A percentile compares a stretch with the other conserved stretches of the same genome.
phyloP scores from a whole-genome alignment of 2,888 invertebrate species.

The Drosophila nigritarsus region DNA sequence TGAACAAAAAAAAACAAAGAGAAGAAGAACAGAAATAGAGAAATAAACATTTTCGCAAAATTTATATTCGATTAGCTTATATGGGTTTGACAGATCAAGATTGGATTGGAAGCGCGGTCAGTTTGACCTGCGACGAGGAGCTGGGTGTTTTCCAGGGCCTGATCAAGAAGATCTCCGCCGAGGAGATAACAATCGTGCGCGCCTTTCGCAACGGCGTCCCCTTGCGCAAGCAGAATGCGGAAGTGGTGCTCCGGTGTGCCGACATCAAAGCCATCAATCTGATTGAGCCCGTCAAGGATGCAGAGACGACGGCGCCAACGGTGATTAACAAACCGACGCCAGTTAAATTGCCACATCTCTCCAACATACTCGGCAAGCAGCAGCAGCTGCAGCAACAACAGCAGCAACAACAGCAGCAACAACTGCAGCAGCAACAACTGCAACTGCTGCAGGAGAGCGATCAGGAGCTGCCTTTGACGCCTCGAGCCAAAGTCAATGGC shows the following conservation, averaged over 20 bases:
- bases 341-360: conserved; percentile 84
- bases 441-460: conserved; percentile 45
- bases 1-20: conserved; percentile 23
- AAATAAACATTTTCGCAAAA: conserved; percentile 13
- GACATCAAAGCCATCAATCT: conserved; percentile 92
- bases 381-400: conserved; percentile 54
- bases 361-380: conserved; percentile 73
- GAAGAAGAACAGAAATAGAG: conserved; percentile 19
- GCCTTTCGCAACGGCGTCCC: conserved; percentile 92
- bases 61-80: conserved; percentile 36
- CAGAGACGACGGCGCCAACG: conserved; percentile 77
- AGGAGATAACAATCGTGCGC: conserved; percentile 90
- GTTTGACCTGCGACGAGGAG: conserved; percentile 91
- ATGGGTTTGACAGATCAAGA: conserved; percentile 77
- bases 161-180: conserved; percentile 90
- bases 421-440: conserved; percentile 35
- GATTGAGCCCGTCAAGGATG: conserved; percentile 88
- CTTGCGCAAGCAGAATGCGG: conserved; percentile 86
- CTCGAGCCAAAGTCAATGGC: conserved; percentile 40
- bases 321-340: conserved; percentile 85
- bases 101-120: conserved; percentile 91
- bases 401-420: conserved; percentile 33
- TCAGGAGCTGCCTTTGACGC: conserved; percentile 42
- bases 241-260: conserved; percentile 85
- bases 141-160: conserved; percentile 92